Evolutionary conservation across 2,113 vertebrate genomes (phyloP), one percentile per base, ranked within the genome.

Genomic region (Columbina picui): DNA sequence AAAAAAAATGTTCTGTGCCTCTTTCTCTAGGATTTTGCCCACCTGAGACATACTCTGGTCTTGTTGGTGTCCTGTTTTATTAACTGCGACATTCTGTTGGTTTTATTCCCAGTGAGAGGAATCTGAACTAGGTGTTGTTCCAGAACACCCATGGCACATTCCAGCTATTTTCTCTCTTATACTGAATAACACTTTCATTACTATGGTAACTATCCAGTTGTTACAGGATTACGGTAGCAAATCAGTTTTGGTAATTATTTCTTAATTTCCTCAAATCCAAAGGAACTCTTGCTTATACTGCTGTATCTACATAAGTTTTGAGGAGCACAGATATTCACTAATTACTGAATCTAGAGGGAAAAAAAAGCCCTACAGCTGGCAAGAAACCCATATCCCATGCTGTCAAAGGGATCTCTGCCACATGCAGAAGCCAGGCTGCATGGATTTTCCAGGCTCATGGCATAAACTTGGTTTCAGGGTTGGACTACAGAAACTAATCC

Each of bases 341-440:
- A 53, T 23, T 61, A 52, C 64, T 74, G 41, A 84, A 69, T 11
- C 14, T 76, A 75, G n/a, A 25, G 8, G 32, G 14, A 88, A 68
- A 12, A 1, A 27, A n/a, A 30, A 36, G 19, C 4, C 50, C 30
- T 56, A 30, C 36, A 73, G 20, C 23, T 89, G 61, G 30, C 65
- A 68, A 73, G 90, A 89, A 77, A 60, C 12, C 18, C 50, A 29
- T 36, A 56, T 10, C 12, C 65, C 14, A 5, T n/a, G 30, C 34
- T 38, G 29, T 8, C 32, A 59, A 21, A 64, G 50, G 10, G 14
- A 59, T 21, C 49, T 81, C 90, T 87, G 64, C 36, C 45, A 27
- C 2, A 34, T 6, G 20, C 32, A 34, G 53, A 64, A 4, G 3
- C 20, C 73, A 71, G 14, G 17, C 34, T 38, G 32, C 0, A 0